Percentiles rank a stretch among this genome's conserved stretches.
Evolutionary conservation across 2,113 vertebrate genomes (phyloP).

Genomic region (Gila orcuttii): DNA sequence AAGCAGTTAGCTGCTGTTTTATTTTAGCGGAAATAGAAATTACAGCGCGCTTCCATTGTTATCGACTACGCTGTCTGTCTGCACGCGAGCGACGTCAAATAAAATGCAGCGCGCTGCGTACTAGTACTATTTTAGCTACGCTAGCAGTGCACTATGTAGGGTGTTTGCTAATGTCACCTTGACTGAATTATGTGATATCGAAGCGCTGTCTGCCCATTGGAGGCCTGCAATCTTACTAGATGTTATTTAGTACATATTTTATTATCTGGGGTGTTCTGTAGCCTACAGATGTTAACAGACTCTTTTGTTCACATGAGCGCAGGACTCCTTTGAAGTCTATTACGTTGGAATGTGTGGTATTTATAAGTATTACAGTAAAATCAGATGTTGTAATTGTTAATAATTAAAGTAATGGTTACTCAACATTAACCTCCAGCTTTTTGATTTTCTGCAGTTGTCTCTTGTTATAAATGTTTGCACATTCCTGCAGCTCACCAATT

Average conservation of each 20-base stretch:
- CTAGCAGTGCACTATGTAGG: not conserved
- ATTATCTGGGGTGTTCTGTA: not conserved
- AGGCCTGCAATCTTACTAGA: not conserved
- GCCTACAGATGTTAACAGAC: not conserved
- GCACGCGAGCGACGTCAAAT: not conserved
- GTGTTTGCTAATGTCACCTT: conserved; percentile 77
- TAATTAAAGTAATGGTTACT: not conserved
- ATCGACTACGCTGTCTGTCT: not conserved
- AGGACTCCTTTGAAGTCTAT: not conserved
- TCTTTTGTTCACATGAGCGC: too few relatives aligned
- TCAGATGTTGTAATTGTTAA: not conserved
- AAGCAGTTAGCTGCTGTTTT: not conserved
- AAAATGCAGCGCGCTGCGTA: too few relatives aligned
- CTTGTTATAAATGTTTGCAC: not conserved
- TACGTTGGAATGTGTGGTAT: not conserved
- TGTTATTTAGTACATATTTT: not conserved
- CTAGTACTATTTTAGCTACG: not conserved
- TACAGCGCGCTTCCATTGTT: not conserved
- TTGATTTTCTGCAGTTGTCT: not conserved
- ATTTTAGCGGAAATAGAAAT: conserved; percentile 15
- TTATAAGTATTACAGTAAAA: not conserved
- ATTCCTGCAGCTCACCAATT: not conserved
- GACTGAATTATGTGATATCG: conserved; percentile 53
- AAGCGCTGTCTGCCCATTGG: not conserved
- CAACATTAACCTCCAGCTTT: not conserved